Evolutionary conservation across 2,113 vertebrate species (phyloP).

Genomic region (Benitochromis conjunctus): DNA sequence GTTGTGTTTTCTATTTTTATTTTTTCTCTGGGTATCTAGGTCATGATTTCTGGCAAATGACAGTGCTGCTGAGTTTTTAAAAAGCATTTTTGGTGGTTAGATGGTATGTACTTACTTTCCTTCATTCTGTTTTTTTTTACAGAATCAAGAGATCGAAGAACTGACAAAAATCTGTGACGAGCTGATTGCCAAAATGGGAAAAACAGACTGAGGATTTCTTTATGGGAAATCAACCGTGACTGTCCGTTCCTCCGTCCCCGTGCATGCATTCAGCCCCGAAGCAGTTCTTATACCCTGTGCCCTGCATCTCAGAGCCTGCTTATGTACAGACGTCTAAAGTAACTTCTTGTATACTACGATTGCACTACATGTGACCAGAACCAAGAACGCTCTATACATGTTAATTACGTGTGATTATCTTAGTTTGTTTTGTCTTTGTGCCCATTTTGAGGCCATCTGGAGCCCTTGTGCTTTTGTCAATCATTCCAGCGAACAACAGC

Average conservation of each 20-base stretch:
- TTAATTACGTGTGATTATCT: neutral
- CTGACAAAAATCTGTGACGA: constrained; percentile 99
- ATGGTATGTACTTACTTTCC: neutral
- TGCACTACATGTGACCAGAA: constrained; percentile 44
- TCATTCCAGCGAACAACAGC: constrained; percentile 14
- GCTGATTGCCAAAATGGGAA: constrained; percentile 94
- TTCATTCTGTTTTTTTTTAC: constrained; percentile 22
- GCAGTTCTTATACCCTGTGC: neutral
- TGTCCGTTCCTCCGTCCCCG: neutral
- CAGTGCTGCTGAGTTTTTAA: neutral
- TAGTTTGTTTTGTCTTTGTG: constrained; percentile 25
- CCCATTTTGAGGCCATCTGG: neutral
- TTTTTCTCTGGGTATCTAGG: neutral
- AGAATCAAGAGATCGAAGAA: constrained; percentile 98
- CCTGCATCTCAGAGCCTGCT: constrained; percentile 31
- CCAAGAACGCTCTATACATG: neutral
- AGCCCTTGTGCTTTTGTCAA: neutral
- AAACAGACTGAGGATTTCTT: constrained; percentile 75
- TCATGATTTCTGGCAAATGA: neutral
- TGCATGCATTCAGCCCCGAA: constrained; percentile 37
- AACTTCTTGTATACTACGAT: constrained; percentile 16
- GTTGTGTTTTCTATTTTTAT: neutral
- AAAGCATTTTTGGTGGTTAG: neutral
- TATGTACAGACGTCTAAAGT: constrained; percentile 19
- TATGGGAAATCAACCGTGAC: neutral